phyloP scores from a whole-genome alignment of 2,888 invertebrate genomes.

The Drosophila buzzatii region DNA sequence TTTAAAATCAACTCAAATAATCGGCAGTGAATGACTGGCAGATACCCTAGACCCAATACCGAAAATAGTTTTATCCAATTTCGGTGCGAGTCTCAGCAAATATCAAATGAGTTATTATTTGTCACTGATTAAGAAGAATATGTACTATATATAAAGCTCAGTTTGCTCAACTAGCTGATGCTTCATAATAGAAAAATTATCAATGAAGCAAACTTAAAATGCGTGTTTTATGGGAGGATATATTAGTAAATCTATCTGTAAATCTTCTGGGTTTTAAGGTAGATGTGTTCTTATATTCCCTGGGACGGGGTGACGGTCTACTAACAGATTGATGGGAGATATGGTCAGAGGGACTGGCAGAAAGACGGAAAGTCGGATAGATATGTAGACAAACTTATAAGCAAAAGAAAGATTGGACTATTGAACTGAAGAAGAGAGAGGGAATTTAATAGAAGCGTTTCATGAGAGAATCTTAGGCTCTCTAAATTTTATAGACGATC shows the following conservation, averaged over 20 bases:
- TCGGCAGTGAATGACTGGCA: background rate
- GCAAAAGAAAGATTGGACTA: background rate
- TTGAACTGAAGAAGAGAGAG: no score
- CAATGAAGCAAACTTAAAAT: no score
- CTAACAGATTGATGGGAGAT: no score
- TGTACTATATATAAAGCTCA: background rate
- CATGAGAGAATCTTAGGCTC: no score
- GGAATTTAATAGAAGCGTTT: no score
- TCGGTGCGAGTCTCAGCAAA: background rate
- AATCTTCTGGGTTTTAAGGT: background rate
- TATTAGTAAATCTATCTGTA: background rate
- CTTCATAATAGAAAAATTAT: no score
- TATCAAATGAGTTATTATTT: background rate
- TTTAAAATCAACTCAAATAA: background rate
- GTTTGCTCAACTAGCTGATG: no score
- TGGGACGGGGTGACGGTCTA: background rate
- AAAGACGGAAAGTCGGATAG: background rate
- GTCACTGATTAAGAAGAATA: background rate
- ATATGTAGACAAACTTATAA: background rate
- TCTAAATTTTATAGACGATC: no score
- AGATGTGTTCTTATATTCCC: background rate
- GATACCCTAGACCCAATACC: background rate
- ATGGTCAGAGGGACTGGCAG: background rate
- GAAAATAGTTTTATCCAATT: background rate
- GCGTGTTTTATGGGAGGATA: no score